Evolutionary conservation across 2,888 invertebrate species (phyloP).

Genomic region (Dynastes grantii): DNA sequence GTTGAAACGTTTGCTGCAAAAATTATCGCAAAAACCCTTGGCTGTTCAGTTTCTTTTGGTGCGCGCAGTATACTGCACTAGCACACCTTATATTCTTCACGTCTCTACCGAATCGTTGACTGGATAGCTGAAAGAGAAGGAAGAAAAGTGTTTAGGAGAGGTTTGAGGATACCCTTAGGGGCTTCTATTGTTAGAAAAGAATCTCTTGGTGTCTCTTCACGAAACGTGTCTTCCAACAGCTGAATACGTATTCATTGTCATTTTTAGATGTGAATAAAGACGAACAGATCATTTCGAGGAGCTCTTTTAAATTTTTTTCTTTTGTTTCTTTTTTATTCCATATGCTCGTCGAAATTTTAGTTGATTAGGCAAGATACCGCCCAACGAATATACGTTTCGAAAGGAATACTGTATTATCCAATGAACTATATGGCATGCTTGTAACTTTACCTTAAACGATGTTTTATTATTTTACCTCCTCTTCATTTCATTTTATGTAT

Average conservation of each 20-base stretch:
- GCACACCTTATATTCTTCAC: conserved; percentile 20
- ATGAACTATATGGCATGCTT: not conserved
- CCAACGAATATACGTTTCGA: not conserved
- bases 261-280: conserved; percentile 42
- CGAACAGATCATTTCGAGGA: conserved; percentile 35
- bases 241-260: conserved; percentile 50
- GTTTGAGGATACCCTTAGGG: conserved; percentile 51
- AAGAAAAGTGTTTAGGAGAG: conserved; percentile 26
- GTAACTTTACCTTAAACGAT: too few species aligned
- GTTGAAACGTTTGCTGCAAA: too few species aligned
- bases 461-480: too few species aligned
- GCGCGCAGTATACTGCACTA: not conserved
- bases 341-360: conserved; percentile 22
- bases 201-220: conserved; percentile 52
- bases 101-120: conserved; percentile 21
- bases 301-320: conserved; percentile 18
- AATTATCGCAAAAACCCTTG: too few species aligned
- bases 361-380: conserved; percentile 25
- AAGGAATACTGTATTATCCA: not conserved
- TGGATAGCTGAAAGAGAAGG: conserved; percentile 25
- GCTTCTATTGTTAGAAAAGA: conserved; percentile 55
- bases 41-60: too few species aligned
- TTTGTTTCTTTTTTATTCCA: conserved; percentile 23
- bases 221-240: conserved; percentile 47
- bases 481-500: too few species aligned